These are phyloP conservation scores for Aurelia coerulea DNA, from an alignment of 30 jellyfish, hydroid and myxozoan genomes.

Conservation along the genomic window DNA sequence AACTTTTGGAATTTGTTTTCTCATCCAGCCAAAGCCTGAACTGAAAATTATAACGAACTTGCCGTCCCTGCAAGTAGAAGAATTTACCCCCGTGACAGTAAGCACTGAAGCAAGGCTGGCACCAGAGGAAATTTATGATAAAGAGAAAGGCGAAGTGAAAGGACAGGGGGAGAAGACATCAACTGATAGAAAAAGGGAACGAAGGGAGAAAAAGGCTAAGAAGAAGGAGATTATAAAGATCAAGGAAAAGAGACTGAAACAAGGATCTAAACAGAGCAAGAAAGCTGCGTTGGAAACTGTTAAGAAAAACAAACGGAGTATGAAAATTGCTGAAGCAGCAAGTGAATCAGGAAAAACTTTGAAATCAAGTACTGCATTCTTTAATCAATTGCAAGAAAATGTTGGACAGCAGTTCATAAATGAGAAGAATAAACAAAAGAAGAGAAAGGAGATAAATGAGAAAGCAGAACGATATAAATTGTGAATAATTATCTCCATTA, in stretches of 20 bases:
- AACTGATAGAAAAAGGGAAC: slow-evolving; percentile 71
- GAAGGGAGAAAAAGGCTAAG: slow-evolving; percentile 63
- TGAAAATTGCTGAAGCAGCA: slow-evolving; percentile 27
- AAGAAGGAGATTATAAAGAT: slow-evolving; percentile 27
- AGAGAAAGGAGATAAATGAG: slow-evolving; percentile 14
- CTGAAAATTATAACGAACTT: slow-evolving; percentile 81
- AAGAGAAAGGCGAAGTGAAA: slow-evolving; percentile 30
- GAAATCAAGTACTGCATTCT: slow-evolving; percentile 80
- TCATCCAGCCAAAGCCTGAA: slow-evolving; percentile 89
- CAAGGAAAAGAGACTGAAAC: slow-evolving; percentile 17
- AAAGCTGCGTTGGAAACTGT: slow-evolving; percentile 48
- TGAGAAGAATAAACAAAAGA: not conserved
- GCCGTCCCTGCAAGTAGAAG: slow-evolving; percentile 93
- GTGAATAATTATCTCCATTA: not conserved
- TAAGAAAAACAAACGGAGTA: slow-evolving; percentile 17
- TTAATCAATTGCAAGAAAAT: slow-evolving; percentile 85
- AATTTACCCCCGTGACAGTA: slow-evolving; percentile 84
- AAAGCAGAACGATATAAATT: slow-evolving; percentile 29
- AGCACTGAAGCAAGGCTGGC: slow-evolving; percentile 65
- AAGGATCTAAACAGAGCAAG: slow-evolving; percentile 25
- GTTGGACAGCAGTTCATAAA: slow-evolving; percentile 38
- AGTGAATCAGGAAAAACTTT: slow-evolving; percentile 21
- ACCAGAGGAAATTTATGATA: slow-evolving; percentile 77
- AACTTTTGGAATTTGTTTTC: not conserved
- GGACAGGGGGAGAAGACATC: slow-evolving; percentile 64